Evolutionary conservation across 1,140 invertebrate species (phyloP).

Genomic region (Polypedilum vanderplanki): DNA sequence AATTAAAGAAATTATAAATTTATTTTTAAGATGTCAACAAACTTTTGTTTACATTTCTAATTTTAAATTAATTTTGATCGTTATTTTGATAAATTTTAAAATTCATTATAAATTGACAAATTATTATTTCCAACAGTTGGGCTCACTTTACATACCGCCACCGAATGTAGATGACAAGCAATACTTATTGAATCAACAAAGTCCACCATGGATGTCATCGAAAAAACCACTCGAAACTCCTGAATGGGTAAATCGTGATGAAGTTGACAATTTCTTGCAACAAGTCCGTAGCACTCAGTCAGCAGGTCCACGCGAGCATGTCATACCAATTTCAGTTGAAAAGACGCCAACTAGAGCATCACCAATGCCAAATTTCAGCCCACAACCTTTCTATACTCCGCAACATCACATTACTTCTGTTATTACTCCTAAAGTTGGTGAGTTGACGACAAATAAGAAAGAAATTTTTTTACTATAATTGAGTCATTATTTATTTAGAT

Average conservation of each 20-base stretch:
- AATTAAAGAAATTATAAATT: too few species aligned
- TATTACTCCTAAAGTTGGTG: neutral
- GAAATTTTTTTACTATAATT: neutral
- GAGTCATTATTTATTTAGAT: neutral
- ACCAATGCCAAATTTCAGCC: slow-evolving; percentile 32
- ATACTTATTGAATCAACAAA: neutral
- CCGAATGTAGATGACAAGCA: slow-evolving; percentile 10
- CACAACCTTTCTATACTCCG: slow-evolving; percentile 22
- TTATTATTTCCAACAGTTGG: too few species aligned
- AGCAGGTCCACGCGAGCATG: slow-evolving; percentile 38
- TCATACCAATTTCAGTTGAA: slow-evolving; percentile 49
- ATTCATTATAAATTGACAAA: too few species aligned
- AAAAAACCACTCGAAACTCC: slow-evolving; percentile 32
- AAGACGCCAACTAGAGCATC: slow-evolving; percentile 40
- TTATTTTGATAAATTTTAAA: too few species aligned
- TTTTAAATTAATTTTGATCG: too few species aligned
- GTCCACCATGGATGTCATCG: slow-evolving; percentile 33
- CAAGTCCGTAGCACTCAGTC: neutral
- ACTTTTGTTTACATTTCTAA: too few species aligned
- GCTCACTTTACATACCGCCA: slow-evolving; percentile 42
- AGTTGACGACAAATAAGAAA: neutral
- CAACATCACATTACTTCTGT: slow-evolving; percentile 24
- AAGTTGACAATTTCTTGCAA: slow-evolving; percentile 8
- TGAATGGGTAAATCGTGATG: slow-evolving; percentile 31
- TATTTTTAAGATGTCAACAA: too few species aligned